Conservation (phyloP, 1,140 invertebrate species). For the Adoxophyes honmai region DNA sequence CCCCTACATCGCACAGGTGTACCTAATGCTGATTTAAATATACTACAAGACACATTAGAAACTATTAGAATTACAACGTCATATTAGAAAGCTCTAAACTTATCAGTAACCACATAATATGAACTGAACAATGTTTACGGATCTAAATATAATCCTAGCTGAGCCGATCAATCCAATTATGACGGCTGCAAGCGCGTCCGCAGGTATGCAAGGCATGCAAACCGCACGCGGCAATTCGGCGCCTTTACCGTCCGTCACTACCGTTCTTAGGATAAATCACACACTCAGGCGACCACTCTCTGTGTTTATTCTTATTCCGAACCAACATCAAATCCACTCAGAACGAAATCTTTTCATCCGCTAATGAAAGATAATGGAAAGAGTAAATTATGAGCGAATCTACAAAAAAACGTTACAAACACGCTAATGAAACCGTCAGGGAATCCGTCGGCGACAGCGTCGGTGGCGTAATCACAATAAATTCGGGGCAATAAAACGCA, state of each 20-base stretch:
- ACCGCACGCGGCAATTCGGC: neutral
- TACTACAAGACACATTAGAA: no score
- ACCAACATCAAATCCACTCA: neutral
- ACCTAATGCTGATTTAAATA: no score
- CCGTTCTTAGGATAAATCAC: no score
- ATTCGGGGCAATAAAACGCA: constrained; percentile 34
- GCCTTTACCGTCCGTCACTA: neutral
- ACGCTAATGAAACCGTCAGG: constrained; percentile 28
- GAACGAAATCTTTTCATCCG: neutral
- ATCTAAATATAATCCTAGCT: no score
- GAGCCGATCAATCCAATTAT: no score
- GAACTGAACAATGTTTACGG: no score
- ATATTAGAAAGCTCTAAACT: no score
- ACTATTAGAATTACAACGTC: no score
- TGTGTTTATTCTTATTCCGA: neutral
- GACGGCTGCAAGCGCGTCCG: neutral
- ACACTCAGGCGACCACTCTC: neutral
- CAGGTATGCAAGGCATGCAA: neutral
- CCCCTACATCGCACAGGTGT: no score
- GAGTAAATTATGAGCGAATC: constrained; percentile 8
- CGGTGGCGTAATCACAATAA: constrained; percentile 31
- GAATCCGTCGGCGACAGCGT: constrained; percentile 23
- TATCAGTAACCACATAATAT: no score
- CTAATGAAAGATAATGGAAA: constrained; percentile 10
- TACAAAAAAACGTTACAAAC: constrained; percentile 19